Conservation (phyloP, 2,888 invertebrate genomes). For the Stegana nigrithorax region DNA sequence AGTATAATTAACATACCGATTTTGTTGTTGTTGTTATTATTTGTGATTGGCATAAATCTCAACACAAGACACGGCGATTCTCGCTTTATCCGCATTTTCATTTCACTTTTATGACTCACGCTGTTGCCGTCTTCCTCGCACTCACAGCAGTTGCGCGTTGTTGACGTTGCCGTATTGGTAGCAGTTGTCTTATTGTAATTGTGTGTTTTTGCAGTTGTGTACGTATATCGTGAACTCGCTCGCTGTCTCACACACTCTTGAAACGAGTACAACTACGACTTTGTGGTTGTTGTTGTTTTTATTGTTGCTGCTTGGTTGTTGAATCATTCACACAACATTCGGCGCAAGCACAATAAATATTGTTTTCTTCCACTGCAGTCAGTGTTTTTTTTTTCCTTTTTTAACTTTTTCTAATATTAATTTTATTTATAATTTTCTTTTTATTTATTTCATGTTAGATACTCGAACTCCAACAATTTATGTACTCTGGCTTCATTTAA, state of each 20-base stretch:
- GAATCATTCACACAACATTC: too few species aligned
- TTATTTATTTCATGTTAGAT: too few species aligned
- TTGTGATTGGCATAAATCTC: slow-evolving; percentile 71
- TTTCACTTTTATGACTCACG: slow-evolving; percentile 70
- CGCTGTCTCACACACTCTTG: too few species aligned
- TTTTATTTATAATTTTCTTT: too few species aligned
- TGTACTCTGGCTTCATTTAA: background rate
- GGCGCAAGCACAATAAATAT: too few species aligned
- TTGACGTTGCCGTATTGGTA: slow-evolving; percentile 52
- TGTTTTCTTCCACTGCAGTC: too few species aligned
- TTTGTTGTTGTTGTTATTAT: slow-evolving; percentile 38
- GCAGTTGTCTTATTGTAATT: slow-evolving; percentile 35
- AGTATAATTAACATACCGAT: slow-evolving; percentile 38
- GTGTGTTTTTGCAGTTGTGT: slow-evolving; percentile 24
- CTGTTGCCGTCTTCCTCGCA: slow-evolving; percentile 63
- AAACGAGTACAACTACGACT: too few species aligned
- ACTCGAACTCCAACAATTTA: too few species aligned
- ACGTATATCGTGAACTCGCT: background rate
- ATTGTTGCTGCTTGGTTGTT: too few species aligned
- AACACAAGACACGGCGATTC: slow-evolving; percentile 75
- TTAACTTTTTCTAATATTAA: too few species aligned
- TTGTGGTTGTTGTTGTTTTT: too few species aligned
- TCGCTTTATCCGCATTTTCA: slow-evolving; percentile 76
- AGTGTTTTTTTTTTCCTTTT: too few species aligned
- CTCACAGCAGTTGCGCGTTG: slow-evolving; percentile 54